phyloP scores from a whole-genome alignment of 1,140 invertebrate species.

The Saccostrea glomerata region DNA sequence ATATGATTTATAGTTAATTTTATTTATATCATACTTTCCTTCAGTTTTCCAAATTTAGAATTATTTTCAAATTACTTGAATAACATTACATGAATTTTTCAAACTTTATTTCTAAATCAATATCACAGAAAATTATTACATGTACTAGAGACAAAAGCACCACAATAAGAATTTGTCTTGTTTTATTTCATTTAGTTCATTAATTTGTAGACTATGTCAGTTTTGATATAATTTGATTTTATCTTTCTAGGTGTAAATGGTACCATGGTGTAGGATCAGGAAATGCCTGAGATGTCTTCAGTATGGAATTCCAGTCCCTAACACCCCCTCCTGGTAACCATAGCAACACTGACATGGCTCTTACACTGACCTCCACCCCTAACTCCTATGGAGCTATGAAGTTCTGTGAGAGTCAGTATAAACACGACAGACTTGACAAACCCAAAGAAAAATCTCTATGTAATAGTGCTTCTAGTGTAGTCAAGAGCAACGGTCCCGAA shows the following conservation, averaged over 20 bases:
- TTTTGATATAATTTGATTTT: neutral
- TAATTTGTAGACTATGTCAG: neutral
- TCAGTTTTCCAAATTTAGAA: neutral
- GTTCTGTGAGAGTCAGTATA: conserved; percentile 48
- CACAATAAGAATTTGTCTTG: no score
- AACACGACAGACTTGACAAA: conserved; percentile 38
- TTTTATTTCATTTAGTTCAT: no score
- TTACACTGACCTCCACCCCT: conserved; percentile 56
- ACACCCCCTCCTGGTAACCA: conserved; percentile 55
- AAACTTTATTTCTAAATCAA: neutral
- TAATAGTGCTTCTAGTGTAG: neutral
- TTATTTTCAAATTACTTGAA: neutral
- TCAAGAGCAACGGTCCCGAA: neutral
- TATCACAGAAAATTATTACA: neutral
- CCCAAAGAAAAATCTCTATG: conserved; percentile 1
- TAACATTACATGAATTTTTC: neutral
- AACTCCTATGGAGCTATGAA: conserved; percentile 54
- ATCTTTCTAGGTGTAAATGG: conserved; percentile 6
- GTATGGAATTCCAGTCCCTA: conserved; percentile 58
- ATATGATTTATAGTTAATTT: neutral
- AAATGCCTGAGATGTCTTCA: conserved; percentile 44
- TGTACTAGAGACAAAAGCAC: no score
- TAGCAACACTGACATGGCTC: conserved; percentile 52
- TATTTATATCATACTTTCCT: neutral
- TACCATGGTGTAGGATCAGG: conserved; percentile 35